Conservation (phyloP, 2,797 vertebrate species). For the Betta splendens region DNA sequence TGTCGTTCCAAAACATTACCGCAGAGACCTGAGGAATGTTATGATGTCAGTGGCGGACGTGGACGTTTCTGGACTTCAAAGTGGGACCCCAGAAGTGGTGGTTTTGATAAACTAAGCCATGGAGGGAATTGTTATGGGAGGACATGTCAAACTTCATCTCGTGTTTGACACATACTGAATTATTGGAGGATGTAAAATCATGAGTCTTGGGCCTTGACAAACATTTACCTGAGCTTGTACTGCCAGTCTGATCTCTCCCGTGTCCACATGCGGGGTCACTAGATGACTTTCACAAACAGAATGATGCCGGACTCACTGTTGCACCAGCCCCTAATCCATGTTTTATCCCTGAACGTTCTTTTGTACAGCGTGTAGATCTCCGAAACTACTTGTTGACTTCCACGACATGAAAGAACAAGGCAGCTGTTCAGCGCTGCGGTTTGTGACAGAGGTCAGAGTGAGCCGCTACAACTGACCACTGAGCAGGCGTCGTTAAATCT, state of each 20-base stretch:
- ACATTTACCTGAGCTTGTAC: constrained; percentile 15
- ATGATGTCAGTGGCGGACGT: constrained; percentile 68
- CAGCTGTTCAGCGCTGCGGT: constrained; percentile 76
- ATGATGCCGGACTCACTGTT: neutral
- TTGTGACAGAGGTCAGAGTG: constrained; percentile 68
- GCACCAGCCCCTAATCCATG: neutral
- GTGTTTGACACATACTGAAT: constrained; percentile 1
- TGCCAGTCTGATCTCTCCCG: constrained; percentile 2
- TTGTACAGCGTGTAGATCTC: constrained; percentile 4
- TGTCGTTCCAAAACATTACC: constrained; percentile 66
- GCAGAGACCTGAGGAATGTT: constrained; percentile 66
- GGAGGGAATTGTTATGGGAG: constrained; percentile 17
- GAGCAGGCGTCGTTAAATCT: constrained; percentile 57
- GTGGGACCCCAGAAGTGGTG: constrained; percentile 37
- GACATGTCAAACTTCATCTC: constrained; percentile 14
- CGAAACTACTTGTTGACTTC: constrained; percentile 73
- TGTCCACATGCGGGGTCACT: neutral
- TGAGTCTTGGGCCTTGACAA: too few relatives aligned
- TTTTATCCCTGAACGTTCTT: constrained; percentile 18
- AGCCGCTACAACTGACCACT: constrained; percentile 54
- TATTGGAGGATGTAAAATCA: neutral
- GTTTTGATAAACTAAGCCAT: constrained; percentile 48
- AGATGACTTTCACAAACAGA: constrained; percentile 7
- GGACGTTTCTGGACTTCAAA: constrained; percentile 63
- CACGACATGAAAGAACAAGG: constrained; percentile 80